phyloP scores from a whole-genome alignment of 2,888 invertebrate genomes.

The Microplitis manilae region DNA sequence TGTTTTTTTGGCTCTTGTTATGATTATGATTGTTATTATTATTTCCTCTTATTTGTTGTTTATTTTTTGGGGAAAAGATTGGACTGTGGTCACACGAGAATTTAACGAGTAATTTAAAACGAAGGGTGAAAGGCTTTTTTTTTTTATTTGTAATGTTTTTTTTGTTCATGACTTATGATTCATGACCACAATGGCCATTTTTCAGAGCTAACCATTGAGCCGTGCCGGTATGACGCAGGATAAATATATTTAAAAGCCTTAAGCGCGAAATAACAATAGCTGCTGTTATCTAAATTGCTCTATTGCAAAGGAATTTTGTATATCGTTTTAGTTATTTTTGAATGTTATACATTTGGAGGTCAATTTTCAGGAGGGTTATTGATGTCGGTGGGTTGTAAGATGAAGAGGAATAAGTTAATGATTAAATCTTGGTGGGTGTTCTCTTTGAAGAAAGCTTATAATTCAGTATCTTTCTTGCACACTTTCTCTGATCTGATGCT shows the following conservation, averaged over 20 bases:
- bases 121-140: not conserved
- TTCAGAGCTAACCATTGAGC: not conserved
- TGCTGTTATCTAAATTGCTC: constrained; percentile 62
- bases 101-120: not conserved
- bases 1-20: not conserved
- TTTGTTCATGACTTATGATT: not conserved
- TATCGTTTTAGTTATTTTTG: too few relatives aligned
- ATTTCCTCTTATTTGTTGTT: constrained; percentile 4
- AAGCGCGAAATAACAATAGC: constrained; percentile 20
- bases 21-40: not conserved
- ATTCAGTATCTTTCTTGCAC: constrained; percentile 34
- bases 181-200: not conserved
- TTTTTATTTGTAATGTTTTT: too few relatives aligned
- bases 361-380: too few relatives aligned
- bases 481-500: constrained; percentile 34
- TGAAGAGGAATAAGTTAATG: constrained; percentile 47
- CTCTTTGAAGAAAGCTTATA: constrained; percentile 39
- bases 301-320: constrained; percentile 52
- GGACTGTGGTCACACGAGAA: not conserved
- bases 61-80: not conserved
- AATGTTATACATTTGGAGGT: too few relatives aligned
- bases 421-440: constrained; percentile 62
- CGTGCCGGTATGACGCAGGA: too few relatives aligned
- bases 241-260: not conserved
- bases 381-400: not conserved